Evolutionary conservation across 2,113 vertebrate species (phyloP), one percentile per base, ranked within the genome.

Genomic region (Mormyrus iriodes): DNA sequence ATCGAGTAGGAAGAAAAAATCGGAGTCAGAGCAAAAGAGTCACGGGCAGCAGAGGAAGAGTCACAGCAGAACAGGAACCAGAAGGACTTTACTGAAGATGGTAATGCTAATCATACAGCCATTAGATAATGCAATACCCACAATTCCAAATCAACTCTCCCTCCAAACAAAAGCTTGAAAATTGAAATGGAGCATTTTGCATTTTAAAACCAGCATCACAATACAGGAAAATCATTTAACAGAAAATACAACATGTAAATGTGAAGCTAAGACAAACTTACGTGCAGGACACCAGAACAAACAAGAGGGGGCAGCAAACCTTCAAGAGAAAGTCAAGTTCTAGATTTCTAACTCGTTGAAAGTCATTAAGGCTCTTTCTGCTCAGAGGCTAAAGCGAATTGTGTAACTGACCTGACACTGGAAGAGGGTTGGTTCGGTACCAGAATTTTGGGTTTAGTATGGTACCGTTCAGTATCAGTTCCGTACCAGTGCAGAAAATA

Each of bases 281-380:
- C 12, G 13, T 39, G 4, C n/a, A 51, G 15, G 89, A 61, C 42
- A 82, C 0, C 1, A 1, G 2, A 85, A 2, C 79, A 6, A 13
- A 88, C 93, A 85, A 92, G 49, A 93, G 94, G 92, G 92, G 95
- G 94, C 92, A 94, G 93, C 93, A 93, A 44, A 91, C 83, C 27
- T 88, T 7, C 49, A 82, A 51, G 51, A 83, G 88, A 53, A 51
- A 52, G 27, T 53, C 35, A 39, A 58, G 49, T 39, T 39, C 21
- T 49, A 44, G 7, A 49, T 46, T 85, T 21, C n/a, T 27, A 73
- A n/a, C 19, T 85, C 8, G 10, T 12, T 24, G 46, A 46, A 85
- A 48, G 46, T 48, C 46, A 48, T 51, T 51, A 86, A 90, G 88
- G 65, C 85, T 55, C 51, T 12, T 52, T 85, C 46, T 31, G 46